phyloP scores from a whole-genome alignment of 2,888 invertebrate species.

The Cataglyphis albicans region DNA sequence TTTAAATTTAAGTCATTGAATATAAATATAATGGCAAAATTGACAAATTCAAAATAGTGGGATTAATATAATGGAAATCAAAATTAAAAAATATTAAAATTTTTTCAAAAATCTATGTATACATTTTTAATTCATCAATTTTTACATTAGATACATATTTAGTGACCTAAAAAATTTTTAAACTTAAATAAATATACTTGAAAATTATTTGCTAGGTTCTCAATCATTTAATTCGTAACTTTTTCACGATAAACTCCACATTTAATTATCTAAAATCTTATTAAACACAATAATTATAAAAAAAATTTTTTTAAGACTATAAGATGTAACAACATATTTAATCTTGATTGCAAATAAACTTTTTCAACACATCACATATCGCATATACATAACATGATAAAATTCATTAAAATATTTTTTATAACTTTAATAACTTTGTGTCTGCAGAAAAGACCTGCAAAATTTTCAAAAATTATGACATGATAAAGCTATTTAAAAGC shows the following conservation, averaged over 20 bases:
- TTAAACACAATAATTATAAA: not conserved
- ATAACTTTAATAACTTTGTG: not conserved
- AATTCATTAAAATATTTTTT: not conserved
- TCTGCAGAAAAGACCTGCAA: not conserved
- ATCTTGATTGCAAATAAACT: not conserved
- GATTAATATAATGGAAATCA: not conserved
- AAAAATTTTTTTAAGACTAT: not conserved
- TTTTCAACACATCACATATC: not conserved
- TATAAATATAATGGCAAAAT: not conserved
- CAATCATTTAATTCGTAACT: not conserved
- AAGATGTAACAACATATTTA: not conserved
- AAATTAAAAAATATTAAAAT: not conserved
- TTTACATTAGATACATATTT: not conserved
- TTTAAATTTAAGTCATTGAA: not conserved
- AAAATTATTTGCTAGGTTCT: not conserved
- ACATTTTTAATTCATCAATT: not conserved
- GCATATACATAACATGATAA: not conserved
- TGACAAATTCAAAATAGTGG: not conserved
- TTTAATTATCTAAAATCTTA: not conserved
- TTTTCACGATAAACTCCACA: not conserved
- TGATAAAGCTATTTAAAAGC: not conserved
- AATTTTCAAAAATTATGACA: constrained; percentile 1
- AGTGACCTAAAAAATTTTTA: not conserved
- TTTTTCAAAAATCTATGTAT: not conserved
- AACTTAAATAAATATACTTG: not conserved